Evolutionary conservation across 35 echinoderm and acorn worm genomes (phyloP), one percentile per base, ranked within the genome.

Genomic region (Stichopus chloronotus): DNA sequence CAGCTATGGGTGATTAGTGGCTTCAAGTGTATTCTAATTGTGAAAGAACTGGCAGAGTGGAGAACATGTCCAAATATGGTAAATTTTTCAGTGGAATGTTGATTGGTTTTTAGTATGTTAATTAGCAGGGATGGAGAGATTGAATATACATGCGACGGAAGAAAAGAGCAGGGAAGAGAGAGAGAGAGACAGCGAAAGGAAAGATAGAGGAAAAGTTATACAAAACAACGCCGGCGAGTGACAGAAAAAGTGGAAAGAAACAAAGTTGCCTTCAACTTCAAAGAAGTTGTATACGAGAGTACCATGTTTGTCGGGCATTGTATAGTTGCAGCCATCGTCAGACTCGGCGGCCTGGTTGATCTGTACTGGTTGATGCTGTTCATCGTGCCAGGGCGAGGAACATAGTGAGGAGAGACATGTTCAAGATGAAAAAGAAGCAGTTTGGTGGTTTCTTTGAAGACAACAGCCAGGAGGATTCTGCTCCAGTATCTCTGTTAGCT

Each of bases 311-410:
- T 4, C n/a, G 65, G 65, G 65, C 19, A 21, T 80, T 19, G 72
- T 56, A 55, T 79, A 10, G 61, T 59, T 21, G 83, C 91, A 78
- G 91, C 94, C 2, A 61, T 94, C 5, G 92, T 94, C 80, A 94
- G 85, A 77, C 79, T 94, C 17, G 23, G 78, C 9, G 88, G 92
- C 56, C 77, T 92, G 13, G 78, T 65, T 4, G 17, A 92, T 8
- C 78, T 94, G 88, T 94, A 92, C 63, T n/a, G n/a, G n/a, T n/a
- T 72, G 68, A 72, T 72, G 68, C 68, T 5, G 68, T 72, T 17
- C 68, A 72, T 20, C 43, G 21, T 72, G 14, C 14, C 9, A 10
- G 68, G 9, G 68, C 68, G 14, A n/a, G 13, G 68, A 10, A 72
- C 59, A 72, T 72, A 19, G 69, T 72, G 13, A 14, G 69, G 12